Conservation (phyloP, 2,888 invertebrate species). For the Dryadula phaetusa region DNA sequence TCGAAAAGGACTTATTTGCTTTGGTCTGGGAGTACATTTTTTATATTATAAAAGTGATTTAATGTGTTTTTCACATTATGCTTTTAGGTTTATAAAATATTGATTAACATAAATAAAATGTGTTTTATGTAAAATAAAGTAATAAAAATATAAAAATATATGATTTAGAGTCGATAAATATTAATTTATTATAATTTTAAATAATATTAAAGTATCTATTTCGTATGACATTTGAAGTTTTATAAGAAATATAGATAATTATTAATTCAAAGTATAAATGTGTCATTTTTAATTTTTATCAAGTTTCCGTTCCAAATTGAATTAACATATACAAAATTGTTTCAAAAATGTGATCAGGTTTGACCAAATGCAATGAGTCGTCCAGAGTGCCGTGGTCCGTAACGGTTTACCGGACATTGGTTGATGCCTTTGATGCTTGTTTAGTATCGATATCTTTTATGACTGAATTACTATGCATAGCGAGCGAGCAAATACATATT, state of each 20-base stretch:
- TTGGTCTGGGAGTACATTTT: conserved; percentile 24
- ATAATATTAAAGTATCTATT: conserved; percentile 15
- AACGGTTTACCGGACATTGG: conserved; percentile 63
- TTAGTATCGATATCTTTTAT: conserved; percentile 20
- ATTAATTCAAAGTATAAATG: conserved; percentile 8
- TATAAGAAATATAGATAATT: background rate
- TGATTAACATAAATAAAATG: conserved; percentile 24
- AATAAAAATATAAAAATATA: conserved; percentile 21
- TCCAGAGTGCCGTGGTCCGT: conserved; percentile 52
- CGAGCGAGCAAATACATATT: too few relatives aligned
- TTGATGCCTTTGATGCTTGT: conserved; percentile 48
- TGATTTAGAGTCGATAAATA: conserved; percentile 19
- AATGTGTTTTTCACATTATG: background rate
- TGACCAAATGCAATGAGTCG: conserved; percentile 59
- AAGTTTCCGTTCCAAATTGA: background rate
- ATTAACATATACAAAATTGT: conserved; percentile 3
- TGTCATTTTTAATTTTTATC: background rate
- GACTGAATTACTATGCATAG: too few relatives aligned
- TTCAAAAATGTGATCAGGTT: background rate
- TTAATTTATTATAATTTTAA: conserved; percentile 3
- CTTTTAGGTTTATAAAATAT: background rate
- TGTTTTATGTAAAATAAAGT: conserved; percentile 25
- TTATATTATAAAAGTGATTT: conserved; percentile 4
- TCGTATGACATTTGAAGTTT: background rate
- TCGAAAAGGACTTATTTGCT: conserved; percentile 38